Conservation (phyloP, 1,140 invertebrate species). For the Calephelis virginiensis region DNA sequence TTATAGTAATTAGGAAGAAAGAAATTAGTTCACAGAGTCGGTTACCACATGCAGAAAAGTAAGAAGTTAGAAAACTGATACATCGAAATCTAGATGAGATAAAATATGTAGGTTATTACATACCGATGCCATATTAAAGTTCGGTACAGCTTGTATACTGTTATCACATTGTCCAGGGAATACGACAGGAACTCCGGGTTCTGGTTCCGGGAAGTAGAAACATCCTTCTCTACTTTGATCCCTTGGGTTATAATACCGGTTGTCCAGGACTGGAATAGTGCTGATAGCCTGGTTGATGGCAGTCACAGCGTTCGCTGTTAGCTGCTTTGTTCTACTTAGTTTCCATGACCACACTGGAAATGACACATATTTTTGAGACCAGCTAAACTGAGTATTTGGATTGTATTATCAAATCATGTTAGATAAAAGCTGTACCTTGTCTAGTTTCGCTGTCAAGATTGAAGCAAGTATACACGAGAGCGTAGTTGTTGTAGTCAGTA, state of each 20-base stretch:
- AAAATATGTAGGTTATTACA: background rate
- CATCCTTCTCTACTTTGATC: slow-evolving; percentile 45
- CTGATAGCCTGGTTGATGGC: slow-evolving; percentile 38
- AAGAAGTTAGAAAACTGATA: no score
- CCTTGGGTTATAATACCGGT: slow-evolving; percentile 40
- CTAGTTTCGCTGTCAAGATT: slow-evolving; percentile 39
- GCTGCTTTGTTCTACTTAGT: slow-evolving; percentile 38
- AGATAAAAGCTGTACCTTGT: slow-evolving; percentile 34
- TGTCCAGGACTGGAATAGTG: slow-evolving; percentile 36
- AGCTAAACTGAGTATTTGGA: no score
- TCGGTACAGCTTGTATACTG: slow-evolving; percentile 43
- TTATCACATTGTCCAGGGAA: slow-evolving; percentile 54
- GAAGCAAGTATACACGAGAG: slow-evolving; percentile 48
- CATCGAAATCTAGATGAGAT: no score
- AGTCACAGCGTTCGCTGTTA: slow-evolving; percentile 30
- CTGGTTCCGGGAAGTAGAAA: slow-evolving; percentile 52
- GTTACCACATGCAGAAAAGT: no score
- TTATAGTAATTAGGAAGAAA: no score
- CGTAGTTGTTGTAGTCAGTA: slow-evolving; percentile 46
- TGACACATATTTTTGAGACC: background rate
- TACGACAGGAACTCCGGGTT: slow-evolving; percentile 42
- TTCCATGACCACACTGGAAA: slow-evolving; percentile 55
- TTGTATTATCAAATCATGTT: background rate
- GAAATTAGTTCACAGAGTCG: no score
- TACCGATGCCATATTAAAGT: slow-evolving; percentile 41